Evolutionary conservation across 2,113 vertebrate species (phyloP).

Genomic region (Oryzias curvinotus): DNA sequence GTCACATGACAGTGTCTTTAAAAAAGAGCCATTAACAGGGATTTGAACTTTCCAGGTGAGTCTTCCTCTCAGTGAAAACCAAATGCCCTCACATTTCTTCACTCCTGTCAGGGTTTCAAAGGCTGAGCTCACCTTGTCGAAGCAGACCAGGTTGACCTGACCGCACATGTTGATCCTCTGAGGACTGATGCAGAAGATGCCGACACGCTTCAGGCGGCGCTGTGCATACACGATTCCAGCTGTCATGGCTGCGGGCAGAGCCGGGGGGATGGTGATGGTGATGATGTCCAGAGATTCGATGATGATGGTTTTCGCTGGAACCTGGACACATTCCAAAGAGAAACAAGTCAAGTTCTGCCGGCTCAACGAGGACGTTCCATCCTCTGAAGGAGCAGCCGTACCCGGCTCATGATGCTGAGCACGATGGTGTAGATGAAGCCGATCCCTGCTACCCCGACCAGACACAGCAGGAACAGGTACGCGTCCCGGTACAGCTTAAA

Average conservation of each 20-base stretch:
- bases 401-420: constrained; percentile 87
- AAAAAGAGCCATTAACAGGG: no score
- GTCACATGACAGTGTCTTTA: no score
- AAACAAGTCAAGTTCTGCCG: neutral
- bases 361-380: neutral
- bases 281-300: constrained; percentile 93
- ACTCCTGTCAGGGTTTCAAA: no score
- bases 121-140: constrained; percentile 88
- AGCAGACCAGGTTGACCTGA: constrained; percentile 94
- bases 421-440: constrained; percentile 91
- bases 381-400: constrained; percentile 34
- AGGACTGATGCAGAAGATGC: constrained; percentile 97
- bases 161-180: constrained; percentile 98
- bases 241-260: constrained; percentile 94
- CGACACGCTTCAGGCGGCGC: constrained; percentile 85
- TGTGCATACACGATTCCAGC: constrained; percentile 95
- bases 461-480: constrained; percentile 90
- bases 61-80: no score
- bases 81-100: no score
- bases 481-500: constrained; percentile 96
- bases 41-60: no score
- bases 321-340: constrained; percentile 65
- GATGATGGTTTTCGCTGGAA: constrained; percentile 81
- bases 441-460: constrained; percentile 88
- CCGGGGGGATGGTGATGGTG: constrained; percentile 94